phyloP scores from a whole-genome alignment of 2,888 invertebrate species.

The Eupithecia subfuscata region DNA sequence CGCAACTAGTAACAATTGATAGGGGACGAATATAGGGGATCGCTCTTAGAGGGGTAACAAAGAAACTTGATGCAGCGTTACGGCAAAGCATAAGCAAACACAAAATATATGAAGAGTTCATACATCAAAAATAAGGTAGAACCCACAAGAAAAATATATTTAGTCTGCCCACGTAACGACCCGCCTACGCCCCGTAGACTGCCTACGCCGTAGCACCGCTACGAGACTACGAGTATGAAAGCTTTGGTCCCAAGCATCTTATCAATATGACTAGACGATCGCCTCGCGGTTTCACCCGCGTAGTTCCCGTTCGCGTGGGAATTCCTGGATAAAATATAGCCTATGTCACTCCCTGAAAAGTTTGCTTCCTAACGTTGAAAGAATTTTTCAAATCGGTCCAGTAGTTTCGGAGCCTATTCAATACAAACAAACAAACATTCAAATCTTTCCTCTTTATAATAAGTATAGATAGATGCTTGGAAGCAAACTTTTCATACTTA shows the following conservation, averaged over 20 bases:
- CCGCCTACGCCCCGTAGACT: neutral
- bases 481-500: no score
- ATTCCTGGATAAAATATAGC: no score
- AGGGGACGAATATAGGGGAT: conserved; percentile 68
- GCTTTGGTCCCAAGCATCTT: neutral
- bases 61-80: neutral
- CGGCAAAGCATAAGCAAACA: neutral
- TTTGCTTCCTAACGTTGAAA: no score
- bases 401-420: no score
- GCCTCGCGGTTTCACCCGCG: no score
- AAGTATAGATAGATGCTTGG: no score
- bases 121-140: neutral
- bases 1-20: conserved; percentile 80
- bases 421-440: no score
- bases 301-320: no score
- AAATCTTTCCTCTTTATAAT: no score
- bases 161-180: neutral
- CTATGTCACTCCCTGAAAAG: no score
- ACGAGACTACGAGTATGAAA: neutral
- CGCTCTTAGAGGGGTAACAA: conserved; percentile 62
- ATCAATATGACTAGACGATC: no score
- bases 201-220: conserved; percentile 16
- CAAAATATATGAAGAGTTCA: neutral
- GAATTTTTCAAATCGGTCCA: no score
- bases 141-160: neutral